Evolutionary conservation across 1,140 invertebrate species (phyloP).

Genomic region (Drosophila parabipectinata): DNA sequence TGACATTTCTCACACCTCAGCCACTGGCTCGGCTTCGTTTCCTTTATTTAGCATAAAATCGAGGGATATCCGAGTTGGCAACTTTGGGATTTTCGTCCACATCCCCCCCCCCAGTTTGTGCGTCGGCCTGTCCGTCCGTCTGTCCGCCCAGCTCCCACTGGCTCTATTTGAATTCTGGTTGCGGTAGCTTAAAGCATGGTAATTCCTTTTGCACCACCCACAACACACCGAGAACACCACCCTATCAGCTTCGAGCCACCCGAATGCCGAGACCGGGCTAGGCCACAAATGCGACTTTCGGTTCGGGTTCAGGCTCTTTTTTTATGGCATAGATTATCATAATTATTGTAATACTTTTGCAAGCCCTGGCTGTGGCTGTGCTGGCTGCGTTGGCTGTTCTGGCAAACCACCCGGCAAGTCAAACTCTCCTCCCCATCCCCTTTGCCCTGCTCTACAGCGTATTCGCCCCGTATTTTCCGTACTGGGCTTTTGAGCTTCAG

Average conservation of each 20-base stretch:
- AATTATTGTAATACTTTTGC: conserved; percentile 83
- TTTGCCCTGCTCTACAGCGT: conserved; percentile 18
- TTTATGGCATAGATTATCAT: conserved; percentile 83
- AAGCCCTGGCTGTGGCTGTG: conserved; percentile 68
- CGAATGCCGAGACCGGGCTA: conserved; percentile 28
- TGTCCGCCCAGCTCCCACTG: background rate
- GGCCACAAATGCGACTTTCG: conserved; percentile 68
- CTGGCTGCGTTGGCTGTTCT: conserved; percentile 42
- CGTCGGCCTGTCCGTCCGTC: too few species aligned
- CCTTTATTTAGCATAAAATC: conserved; percentile 44
- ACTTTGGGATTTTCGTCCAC: conserved; percentile 30
- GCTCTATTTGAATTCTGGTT: conserved; percentile 22
- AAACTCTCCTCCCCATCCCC: background rate
- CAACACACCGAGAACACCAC: conserved; percentile 3
- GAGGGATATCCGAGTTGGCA: conserved; percentile 39
- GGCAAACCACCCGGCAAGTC: conserved; percentile 42
- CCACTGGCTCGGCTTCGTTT: background rate
- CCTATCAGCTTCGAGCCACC: conserved; percentile 1
- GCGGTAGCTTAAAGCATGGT: conserved; percentile 80
- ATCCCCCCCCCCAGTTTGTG: conserved; percentile 13
- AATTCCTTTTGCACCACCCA: conserved; percentile 53
- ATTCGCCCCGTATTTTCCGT: conserved; percentile 5
- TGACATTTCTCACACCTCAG: background rate
- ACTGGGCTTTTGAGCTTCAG: conserved; percentile 76
- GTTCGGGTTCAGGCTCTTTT: conserved; percentile 47